Percentiles rank a stretch among this genome's conserved stretches.
Evolutionary conservation across 2,888 invertebrate genomes (phyloP).

Genomic region (Formica aserva): DNA sequence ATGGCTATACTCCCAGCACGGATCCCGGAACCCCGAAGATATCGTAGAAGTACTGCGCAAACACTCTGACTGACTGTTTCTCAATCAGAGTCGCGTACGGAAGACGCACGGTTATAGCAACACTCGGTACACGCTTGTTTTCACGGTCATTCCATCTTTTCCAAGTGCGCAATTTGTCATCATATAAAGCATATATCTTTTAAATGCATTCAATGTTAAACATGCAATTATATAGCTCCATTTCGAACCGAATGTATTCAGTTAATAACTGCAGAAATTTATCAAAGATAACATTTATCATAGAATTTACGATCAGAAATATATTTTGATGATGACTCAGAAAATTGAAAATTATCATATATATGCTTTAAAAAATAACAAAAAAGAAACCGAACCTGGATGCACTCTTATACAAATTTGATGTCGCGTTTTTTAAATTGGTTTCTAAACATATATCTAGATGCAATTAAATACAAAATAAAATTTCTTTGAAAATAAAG

Average conservation of each 20-base stretch:
- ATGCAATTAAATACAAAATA: background rate
- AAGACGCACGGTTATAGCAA: conserved; percentile 45
- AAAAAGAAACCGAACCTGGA: background rate
- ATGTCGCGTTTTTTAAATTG: background rate
- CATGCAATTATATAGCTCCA: conserved; percentile 22
- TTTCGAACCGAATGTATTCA: background rate
- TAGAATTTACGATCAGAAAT: background rate
- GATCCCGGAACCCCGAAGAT: conserved; percentile 60
- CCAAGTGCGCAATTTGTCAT: conserved; percentile 51
- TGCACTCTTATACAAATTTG: background rate
- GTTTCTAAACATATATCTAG: background rate
- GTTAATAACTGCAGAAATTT: conserved; percentile 11
- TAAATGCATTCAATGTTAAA: conserved; percentile 28
- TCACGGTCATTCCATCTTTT: conserved; percentile 44
- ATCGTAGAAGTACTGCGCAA: conserved; percentile 79
- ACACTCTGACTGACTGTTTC: conserved; percentile 77
- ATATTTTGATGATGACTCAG: background rate
- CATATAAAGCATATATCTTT: conserved; percentile 26
- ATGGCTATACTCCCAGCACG: conserved; percentile 63
- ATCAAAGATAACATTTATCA: background rate
- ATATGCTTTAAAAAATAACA: background rate
- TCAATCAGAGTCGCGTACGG: conserved; percentile 71
- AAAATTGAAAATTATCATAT: background rate
- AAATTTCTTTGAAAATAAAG: background rate
- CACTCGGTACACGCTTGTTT: conserved; percentile 49